Percentiles rank a stretch among this genome's conserved stretches.
These are phyloP conservation scores for Argentina silus DNA, from an alignment of 2,797 vertebrate species.

Conservation along the genomic window DNA sequence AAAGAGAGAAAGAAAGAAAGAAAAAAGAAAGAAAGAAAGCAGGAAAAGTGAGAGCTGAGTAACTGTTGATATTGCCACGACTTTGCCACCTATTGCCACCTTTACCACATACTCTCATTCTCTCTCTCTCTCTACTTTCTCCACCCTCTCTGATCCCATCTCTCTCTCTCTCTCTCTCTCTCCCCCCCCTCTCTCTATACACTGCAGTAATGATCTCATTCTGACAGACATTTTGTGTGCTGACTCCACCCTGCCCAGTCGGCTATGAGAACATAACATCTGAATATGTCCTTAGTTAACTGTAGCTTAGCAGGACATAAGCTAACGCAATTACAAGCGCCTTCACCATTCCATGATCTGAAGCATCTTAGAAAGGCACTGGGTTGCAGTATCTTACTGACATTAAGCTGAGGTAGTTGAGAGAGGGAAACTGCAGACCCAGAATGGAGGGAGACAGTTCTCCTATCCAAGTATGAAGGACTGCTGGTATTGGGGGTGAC, in stretches of 20 bases:
- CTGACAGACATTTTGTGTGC: too few relatives aligned
- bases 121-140: constrained; percentile 4
- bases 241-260: neutral
- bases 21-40: neutral
- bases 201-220: too few relatives aligned
- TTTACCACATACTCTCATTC: neutral
- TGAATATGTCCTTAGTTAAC: constrained; percentile 1
- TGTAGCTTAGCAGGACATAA: constrained; percentile 21
- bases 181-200: neutral
- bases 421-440: constrained; percentile 40
- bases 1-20: constrained; percentile 6
- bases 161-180: neutral
- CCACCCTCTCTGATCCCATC: neutral
- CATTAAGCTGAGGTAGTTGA: constrained; percentile 25
- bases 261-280: constrained; percentile 25
- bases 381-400: constrained; percentile 20
- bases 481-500: constrained; percentile 34
- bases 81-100: neutral
- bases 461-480: constrained; percentile 37
- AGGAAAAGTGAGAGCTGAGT: neutral
- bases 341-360: constrained; percentile 2
- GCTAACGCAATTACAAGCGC: constrained; percentile 15
- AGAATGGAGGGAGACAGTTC: constrained; percentile 39
- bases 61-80: neutral
- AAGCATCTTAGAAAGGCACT: neutral